A percentile compares a stretch with the other conserved stretches of the same genome.
phyloP scores from a whole-genome alignment of 2,113 vertebrate species.

The Parus major region DNA sequence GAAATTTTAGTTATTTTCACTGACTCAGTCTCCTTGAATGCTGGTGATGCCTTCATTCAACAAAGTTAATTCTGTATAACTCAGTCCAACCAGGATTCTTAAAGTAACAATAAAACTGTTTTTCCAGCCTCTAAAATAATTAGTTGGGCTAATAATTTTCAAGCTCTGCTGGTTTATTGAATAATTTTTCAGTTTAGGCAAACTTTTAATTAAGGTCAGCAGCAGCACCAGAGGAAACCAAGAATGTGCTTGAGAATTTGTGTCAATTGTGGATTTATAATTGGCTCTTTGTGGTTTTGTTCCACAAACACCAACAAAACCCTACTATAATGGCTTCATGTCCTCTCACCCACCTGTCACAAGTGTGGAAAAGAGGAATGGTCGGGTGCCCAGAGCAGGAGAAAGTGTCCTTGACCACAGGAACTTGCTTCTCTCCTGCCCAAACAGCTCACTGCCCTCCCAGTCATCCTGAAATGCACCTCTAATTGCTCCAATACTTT shows the following conservation, averaged over 20 bases:
- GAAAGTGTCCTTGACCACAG: not conserved
- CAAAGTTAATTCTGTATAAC: not conserved
- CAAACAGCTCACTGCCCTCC: not conserved
- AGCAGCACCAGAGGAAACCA: slow-evolving; percentile 9
- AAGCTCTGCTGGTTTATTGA: not conserved
- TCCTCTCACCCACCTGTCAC: not conserved
- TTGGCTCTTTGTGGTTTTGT: not conserved
- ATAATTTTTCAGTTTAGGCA: not conserved
- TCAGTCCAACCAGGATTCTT: not conserved
- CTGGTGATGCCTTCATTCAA: not conserved
- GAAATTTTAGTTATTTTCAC: not conserved
- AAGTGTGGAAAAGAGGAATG: not conserved
- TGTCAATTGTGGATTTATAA: not conserved
- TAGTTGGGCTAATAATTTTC: not conserved
- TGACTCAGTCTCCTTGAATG: not conserved
- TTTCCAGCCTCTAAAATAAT: not conserved
- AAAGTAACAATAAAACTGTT: not conserved
- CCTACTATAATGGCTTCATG: not conserved
- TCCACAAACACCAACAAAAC: not conserved
- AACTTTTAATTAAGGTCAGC: slow-evolving; percentile 16
- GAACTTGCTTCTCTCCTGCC: not conserved
- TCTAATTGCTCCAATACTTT: not conserved
- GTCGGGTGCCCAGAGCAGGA: not conserved
- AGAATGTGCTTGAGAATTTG: slow-evolving; percentile 17
- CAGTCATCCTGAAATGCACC: not conserved